Evolutionary conservation across 1,140 invertebrate species (phyloP).

Genomic region (Medauroidea extradentata): DNA sequence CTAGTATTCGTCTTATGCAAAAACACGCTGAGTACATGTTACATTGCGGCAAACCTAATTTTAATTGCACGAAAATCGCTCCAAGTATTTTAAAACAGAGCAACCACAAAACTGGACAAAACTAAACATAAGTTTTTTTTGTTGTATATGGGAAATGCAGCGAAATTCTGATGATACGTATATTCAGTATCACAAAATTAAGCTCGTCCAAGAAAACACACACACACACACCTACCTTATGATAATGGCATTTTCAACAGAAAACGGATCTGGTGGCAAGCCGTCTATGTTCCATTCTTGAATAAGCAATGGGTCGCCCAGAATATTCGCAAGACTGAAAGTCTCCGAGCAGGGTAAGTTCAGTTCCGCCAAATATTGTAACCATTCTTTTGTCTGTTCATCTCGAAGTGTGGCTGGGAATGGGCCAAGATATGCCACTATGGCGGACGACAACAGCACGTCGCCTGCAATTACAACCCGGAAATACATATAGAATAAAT

Average conservation of each 20-base stretch:
- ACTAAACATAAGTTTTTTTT: not conserved
- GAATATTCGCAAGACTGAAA: constrained; percentile 67
- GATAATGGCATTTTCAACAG: constrained; percentile 90
- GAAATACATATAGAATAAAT: no score
- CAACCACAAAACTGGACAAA: not conserved
- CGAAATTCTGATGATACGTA: not conserved
- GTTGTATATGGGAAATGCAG: not conserved
- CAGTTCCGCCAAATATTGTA: constrained; percentile 55
- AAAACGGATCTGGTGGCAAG: constrained; percentile 83
- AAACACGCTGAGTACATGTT: no score
- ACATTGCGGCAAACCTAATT: no score
- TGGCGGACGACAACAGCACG: constrained; percentile 79
- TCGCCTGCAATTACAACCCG: constrained; percentile 56
- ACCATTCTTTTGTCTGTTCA: constrained; percentile 69
- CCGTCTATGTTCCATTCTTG: constrained; percentile 89
- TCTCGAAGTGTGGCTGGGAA: constrained; percentile 76
- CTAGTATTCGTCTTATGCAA: no score
- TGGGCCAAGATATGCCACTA: constrained; percentile 87
- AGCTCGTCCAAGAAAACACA: no score
- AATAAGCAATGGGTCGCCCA: constrained; percentile 84
- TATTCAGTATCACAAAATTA: not conserved
- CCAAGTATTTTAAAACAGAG: no score
- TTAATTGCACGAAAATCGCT: no score
- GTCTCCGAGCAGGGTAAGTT: constrained; percentile 70
- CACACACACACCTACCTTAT: constrained; percentile 55